Evolutionary conservation across 1,140 invertebrate genomes (phyloP).

Genomic region (Pantala flavescens): DNA sequence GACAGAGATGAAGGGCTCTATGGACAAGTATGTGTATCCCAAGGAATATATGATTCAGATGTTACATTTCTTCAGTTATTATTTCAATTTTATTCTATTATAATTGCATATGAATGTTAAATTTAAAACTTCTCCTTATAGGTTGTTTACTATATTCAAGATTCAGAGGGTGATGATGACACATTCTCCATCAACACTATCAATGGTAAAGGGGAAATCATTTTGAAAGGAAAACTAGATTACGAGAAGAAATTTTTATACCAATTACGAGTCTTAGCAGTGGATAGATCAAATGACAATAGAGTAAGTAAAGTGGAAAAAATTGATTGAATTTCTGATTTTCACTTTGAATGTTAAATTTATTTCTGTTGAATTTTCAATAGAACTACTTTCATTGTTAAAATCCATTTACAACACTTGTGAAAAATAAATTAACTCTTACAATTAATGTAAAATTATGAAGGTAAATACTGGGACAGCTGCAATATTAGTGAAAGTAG

Average conservation of each 20-base stretch:
- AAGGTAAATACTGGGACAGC: slow-evolving; percentile 75
- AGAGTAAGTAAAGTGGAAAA: slow-evolving; percentile 37
- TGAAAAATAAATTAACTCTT: background rate
- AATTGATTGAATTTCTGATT: no score
- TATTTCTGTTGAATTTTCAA: background rate
- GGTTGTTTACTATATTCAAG: slow-evolving; percentile 49
- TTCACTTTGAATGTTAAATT: no score
- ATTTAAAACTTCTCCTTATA: slow-evolving; percentile 20
- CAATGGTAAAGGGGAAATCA: slow-evolving; percentile 77
- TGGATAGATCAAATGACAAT: slow-evolving; percentile 72
- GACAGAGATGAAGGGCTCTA: slow-evolving; percentile 85
- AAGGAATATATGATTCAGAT: background rate
- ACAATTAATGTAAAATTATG: background rate
- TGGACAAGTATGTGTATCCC: slow-evolving; percentile 59
- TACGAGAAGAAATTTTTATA: slow-evolving; percentile 82
- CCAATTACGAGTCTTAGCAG: slow-evolving; percentile 71
- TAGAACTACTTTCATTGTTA: no score
- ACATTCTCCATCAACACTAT: slow-evolving; percentile 71
- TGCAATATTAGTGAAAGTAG: slow-evolving; percentile 73
- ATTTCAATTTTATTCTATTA: slow-evolving; percentile 33
- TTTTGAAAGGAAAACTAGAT: slow-evolving; percentile 64
- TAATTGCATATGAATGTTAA: background rate
- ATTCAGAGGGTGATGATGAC: slow-evolving; percentile 62
- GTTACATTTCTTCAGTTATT: slow-evolving; percentile 37
- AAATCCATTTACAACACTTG: background rate